These are phyloP conservation scores for Brenthis ino DNA, from an alignment of 2,888 invertebrate species.

Conservation along the genomic window DNA sequence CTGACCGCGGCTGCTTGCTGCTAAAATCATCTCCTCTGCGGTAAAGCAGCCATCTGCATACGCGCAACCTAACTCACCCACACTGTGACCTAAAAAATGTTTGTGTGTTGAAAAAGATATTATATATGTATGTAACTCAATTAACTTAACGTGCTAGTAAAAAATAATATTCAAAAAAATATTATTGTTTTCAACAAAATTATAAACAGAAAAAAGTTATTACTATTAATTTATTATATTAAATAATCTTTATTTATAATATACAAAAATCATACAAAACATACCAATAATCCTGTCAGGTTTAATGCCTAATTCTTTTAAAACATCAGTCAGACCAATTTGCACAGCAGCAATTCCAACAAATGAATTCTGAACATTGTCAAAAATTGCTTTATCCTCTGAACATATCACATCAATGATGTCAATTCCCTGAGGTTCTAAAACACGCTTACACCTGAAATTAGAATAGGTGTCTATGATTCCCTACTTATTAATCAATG, in stretches of 20 bases:
- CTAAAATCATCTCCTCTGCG: slow-evolving; percentile 90
- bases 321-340: slow-evolving; percentile 78
- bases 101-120: no score
- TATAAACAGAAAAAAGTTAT: no score
- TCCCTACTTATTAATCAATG: no score
- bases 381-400: slow-evolving; percentile 72
- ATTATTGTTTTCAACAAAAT: no score
- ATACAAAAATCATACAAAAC: slow-evolving; percentile 15
- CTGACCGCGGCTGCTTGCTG: slow-evolving; percentile 90
- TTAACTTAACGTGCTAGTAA: no score
- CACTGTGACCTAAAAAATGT: slow-evolving; percentile 88
- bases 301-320: slow-evolving; percentile 79
- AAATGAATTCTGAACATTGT: slow-evolving; percentile 86
- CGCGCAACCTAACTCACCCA: slow-evolving; percentile 96
- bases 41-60: slow-evolving; percentile 96
- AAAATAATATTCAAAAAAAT: no score
- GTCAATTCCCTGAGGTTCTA: slow-evolving; percentile 75
- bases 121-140: no score
- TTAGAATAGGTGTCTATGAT: no score
- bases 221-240: no score
- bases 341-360: slow-evolving; percentile 87
- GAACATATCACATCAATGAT: slow-evolving; percentile 85
- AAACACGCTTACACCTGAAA: slow-evolving; percentile 6
- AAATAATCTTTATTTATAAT: no score
- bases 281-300: slow-evolving; percentile 90